A percentile compares a stretch with the other conserved stretches of the same genome.
These are phyloP conservation scores for Myioborus miniatus DNA, from an alignment of 2,797 vertebrate species.

Conservation along the genomic window DNA sequence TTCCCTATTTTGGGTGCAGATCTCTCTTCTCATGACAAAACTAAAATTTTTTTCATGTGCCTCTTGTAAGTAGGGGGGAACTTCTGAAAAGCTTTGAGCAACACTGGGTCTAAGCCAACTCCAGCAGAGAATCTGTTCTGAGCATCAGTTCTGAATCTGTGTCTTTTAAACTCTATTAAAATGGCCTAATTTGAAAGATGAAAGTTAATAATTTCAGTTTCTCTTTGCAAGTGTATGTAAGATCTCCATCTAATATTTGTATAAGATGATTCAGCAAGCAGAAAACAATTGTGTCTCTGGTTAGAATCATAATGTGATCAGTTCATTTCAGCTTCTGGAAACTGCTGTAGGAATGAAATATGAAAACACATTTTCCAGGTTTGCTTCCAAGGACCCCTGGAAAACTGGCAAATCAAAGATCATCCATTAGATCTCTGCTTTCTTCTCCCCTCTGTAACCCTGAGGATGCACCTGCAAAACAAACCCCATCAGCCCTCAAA, in stretches of 20 bases:
- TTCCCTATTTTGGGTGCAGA: not conserved
- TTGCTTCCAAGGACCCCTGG: constrained; percentile 8
- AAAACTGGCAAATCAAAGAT: not conserved
- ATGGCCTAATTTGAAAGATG: not conserved
- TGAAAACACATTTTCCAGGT: not conserved
- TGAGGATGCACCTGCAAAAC: not conserved
- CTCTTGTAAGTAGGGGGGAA: not conserved
- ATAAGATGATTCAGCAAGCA: not conserved
- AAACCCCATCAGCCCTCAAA: not conserved
- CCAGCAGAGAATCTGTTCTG: not conserved
- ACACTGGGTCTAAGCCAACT: not conserved
- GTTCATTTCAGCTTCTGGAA: not conserved
- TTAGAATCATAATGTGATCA: not conserved
- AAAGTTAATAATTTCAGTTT: not conserved
- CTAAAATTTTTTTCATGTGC: not conserved
- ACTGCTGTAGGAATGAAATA: not conserved
- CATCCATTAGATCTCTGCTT: not conserved
- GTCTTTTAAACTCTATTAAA: not conserved
- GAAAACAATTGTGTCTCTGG: not conserved
- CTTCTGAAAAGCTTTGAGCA: not conserved
- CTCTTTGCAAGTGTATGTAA: not conserved
- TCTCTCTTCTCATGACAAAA: not conserved
- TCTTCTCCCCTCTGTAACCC: not conserved
- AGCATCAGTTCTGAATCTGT: not conserved
- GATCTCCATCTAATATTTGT: not conserved